phyloP scores from a whole-genome alignment of 2,113 vertebrate genomes.

The Chionomys nivalis region DNA sequence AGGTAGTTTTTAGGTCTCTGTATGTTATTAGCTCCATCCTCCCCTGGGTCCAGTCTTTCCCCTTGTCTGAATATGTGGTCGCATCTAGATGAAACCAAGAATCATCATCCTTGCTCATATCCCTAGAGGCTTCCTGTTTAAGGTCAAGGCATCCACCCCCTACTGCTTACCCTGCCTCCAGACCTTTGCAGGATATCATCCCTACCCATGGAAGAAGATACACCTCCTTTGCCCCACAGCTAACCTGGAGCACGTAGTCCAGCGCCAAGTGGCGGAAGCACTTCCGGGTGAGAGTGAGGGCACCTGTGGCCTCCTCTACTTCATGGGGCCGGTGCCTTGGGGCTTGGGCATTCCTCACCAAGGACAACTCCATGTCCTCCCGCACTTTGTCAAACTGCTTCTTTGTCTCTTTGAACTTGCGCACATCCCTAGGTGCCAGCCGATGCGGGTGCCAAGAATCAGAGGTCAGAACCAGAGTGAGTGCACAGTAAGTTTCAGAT shows the following conservation, averaged over 20 bases:
- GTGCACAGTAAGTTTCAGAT: fast-evolving
- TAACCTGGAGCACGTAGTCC: constrained; percentile 97
- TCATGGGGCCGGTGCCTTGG: constrained; percentile 96
- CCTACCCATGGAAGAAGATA: neutral
- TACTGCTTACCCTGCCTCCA: neutral
- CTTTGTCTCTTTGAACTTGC: constrained; percentile 99
- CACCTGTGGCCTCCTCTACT: constrained; percentile 94
- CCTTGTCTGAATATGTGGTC: neutral
- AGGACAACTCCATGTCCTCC: constrained; percentile 96
- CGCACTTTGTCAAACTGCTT: constrained; percentile 97
- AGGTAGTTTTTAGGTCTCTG: neutral
- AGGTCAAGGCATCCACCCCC: neutral
- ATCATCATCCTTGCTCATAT: neutral
- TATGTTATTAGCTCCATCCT: neutral
- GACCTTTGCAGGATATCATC: neutral
- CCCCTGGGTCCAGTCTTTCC: neutral
- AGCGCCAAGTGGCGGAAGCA: constrained; percentile 97
- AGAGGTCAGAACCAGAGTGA: neutral
- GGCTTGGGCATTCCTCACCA: constrained; percentile 98
- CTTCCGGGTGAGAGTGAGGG: constrained; percentile 93
- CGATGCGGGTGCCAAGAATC: neutral
- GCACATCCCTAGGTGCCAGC: constrained; percentile 89
- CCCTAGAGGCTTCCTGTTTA: neutral
- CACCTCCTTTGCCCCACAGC: neutral
- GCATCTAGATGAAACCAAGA: neutral